A percentile compares a stretch with the other conserved stretches of the same genome.
These are phyloP conservation scores for Hydropotes inermis DNA, from an alignment of 2,113 vertebrate genomes.

Conservation along the genomic window DNA sequence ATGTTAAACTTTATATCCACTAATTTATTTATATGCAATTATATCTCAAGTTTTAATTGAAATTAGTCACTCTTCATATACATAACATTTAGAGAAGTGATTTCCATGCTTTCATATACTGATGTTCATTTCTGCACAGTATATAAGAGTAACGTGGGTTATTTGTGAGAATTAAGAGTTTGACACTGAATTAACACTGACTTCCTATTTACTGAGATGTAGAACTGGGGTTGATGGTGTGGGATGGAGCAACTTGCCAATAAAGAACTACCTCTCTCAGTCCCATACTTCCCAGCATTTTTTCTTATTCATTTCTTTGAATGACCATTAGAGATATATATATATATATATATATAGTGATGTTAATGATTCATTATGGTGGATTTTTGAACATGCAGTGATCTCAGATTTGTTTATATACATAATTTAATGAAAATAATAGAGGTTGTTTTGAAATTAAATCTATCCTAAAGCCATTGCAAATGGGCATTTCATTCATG, in stretches of 20 bases:
- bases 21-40: not conserved
- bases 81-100: not conserved
- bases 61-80: not conserved
- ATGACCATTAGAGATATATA: no score
- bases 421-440: not conserved
- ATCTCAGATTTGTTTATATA: not conserved
- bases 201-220: not conserved
- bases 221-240: not conserved
- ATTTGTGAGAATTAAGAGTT: not conserved
- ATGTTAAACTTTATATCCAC: not conserved
- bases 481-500: not conserved
- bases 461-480: not conserved
- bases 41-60: not conserved
- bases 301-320: not conserved
- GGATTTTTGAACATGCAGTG: not conserved
- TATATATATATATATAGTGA: not conserved
- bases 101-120: not conserved
- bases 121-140: not conserved
- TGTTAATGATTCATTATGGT: not conserved
- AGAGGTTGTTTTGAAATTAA: constrained; percentile 11
- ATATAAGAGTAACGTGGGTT: not conserved
- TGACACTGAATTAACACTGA: not conserved
- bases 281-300: not conserved
- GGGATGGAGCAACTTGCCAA: not conserved
- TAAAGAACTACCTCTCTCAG: not conserved